Evolutionary conservation across 1,140 invertebrate species (phyloP), one percentile per base, ranked within the genome.

Genomic region (Cydia amplana): DNA sequence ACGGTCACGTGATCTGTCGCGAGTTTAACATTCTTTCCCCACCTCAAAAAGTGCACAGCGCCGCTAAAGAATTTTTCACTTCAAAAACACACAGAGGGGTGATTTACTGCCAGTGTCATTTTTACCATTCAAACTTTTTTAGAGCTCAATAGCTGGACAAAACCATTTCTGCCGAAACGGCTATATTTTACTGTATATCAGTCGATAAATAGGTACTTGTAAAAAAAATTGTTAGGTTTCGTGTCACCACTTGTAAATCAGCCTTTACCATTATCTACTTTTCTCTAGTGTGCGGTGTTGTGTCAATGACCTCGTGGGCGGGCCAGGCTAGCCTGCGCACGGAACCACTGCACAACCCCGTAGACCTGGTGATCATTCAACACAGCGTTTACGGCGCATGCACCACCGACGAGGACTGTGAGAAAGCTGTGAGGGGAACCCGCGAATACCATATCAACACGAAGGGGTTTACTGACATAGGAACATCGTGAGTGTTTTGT

Each of bases 371-470:
- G 0, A 92, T 97, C 23, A 94, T 97, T 60, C 95, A 96, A 84
- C 96, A 97, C 80, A 95, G 96, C 2, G 95, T 94, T 0, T 94
- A 94, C 0, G 75, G 82, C 5, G 88, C 91, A 72, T 97, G 96
- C 81, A 75, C 75, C 1, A 91, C 92, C 0, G 88, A 94, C 63
- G 75, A 82, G 9, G 79, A 90, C 51, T 96, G 95, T 78, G 85
- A 86, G 0, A 74, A 82, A 0, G 84, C 83, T 0, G 91, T 95
- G 9, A 83, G 85, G 51, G 91, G 81, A 74, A 95, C 96, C 46
- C 95, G 96, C 78, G 88, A 93, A 74, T 94, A 94, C 80, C 95
- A 96, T 74, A 95, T 96, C 93, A 93, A 95, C 25, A 78, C 80
- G 0, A 79, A 93, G 23, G 87, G 93, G 2, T 96, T 93, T 87